Evolutionary conservation across 2,797 vertebrate genomes (phyloP).

Genomic region (Argya squamiceps): DNA sequence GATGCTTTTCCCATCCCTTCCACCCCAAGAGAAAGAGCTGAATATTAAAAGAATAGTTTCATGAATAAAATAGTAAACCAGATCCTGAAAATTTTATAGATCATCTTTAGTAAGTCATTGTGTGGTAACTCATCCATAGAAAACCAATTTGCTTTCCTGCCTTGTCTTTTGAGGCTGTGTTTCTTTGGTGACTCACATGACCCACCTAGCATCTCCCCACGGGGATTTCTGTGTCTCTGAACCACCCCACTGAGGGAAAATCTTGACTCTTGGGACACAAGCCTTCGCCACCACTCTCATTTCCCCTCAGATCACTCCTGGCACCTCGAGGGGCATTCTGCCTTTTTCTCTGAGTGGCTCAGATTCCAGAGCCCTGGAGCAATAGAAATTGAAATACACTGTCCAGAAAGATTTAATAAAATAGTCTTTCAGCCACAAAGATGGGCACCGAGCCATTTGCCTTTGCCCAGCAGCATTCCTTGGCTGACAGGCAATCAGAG

Average conservation of each 20-base stretch:
- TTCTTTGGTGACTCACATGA: not conserved
- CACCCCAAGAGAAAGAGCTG: not conserved
- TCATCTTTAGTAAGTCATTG: not conserved
- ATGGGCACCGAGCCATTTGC: not conserved
- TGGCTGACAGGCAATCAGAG: not conserved
- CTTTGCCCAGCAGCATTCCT: not conserved
- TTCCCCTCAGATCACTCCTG: not conserved
- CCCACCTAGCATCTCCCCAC: not conserved
- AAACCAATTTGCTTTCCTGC: not conserved
- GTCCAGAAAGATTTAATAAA: constrained; percentile 9
- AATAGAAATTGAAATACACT: not conserved
- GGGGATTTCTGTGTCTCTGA: not conserved
- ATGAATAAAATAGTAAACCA: not conserved
- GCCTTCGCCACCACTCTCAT: not conserved
- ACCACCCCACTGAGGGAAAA: not conserved
- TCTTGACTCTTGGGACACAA: not conserved
- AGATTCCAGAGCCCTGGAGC: not conserved
- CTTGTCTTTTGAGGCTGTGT: not conserved
- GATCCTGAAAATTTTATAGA: not conserved
- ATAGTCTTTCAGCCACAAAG: not conserved
- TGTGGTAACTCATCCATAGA: not conserved
- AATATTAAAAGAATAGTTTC: not conserved
- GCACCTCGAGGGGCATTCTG: not conserved
- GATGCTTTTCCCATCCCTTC: not conserved
- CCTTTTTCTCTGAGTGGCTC: not conserved